Base-by-base conservation (phyloP, 2,797 vertebrate genomes). In the Lepilemur ruficaudatus region DNA sequence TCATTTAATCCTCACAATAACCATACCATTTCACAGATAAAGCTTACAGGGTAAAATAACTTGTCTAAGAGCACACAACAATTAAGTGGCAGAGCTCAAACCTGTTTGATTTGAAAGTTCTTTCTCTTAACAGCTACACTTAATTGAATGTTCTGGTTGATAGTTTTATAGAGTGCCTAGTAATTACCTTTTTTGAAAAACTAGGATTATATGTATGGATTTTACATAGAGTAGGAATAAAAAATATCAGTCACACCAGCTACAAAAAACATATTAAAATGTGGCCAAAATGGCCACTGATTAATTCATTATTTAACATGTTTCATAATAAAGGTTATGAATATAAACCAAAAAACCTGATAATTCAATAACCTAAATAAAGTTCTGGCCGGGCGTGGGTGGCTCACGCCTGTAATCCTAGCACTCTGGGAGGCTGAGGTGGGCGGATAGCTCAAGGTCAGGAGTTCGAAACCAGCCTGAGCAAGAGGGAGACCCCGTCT, bases 181-280 rank as follows among this genome's bases (percentile, higher is more conserved):
- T 67, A 94, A 73, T 93, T 65, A 86, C 13, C 10, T 70, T 92
- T 92, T 93, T 52, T 50, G 6, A 97, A 95, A 95, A 95, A 38
- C 25, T 73, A 55, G 46, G 22, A 87, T 85, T 88, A 61, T 35
- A 95, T 20, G 5, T 69, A 69, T 43, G 57, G 7, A 79, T 7
- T 85, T 91, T 61, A 89, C 32, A 93, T 48, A 92, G 18, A 59
- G 18, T 22, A 59, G 76, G 35, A 85, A 93, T 85, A 55, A 88
- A 72, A 88, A 78, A 32, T 50, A 78, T 17, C 9, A 78, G 52
- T 20, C n/a, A 81, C 70, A 87, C 38, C 20, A 95, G 65, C 46
- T 25, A 65, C 57, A 86, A 93, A 78, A 91, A 90, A 61, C 14
- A 92, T 35, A 75, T 59, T 72, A 72, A 96, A 85, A 72, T 70